phyloP scores from a whole-genome alignment of 2,888 invertebrate genomes.

The Nomada lathburiana region DNA sequence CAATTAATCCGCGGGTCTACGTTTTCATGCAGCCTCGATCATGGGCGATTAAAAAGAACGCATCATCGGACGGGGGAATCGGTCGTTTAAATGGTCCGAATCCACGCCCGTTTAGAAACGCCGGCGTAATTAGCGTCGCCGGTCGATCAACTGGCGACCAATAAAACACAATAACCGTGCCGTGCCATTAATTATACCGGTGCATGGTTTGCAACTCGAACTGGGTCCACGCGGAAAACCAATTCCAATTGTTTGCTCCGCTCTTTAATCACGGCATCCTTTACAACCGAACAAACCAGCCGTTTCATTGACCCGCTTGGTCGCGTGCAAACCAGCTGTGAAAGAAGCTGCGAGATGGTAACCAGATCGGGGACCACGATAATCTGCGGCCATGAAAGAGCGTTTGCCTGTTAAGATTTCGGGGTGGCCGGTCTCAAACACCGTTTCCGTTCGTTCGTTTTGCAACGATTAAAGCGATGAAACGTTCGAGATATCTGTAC shows the following conservation, averaged over 20 bases:
- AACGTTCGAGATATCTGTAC: background rate
- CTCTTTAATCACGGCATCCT: conserved; percentile 55
- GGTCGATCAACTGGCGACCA: conserved; percentile 50
- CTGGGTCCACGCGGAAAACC: conserved; percentile 50
- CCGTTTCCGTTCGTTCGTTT: background rate
- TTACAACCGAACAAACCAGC: conserved; percentile 44
- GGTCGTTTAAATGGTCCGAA: conserved; percentile 22
- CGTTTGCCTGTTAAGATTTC: background rate
- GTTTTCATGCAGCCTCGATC: background rate
- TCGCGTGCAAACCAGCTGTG: background rate
- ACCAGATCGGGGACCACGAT: conserved; percentile 22
- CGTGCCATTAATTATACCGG: conserved; percentile 52
- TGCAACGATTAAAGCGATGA: background rate
- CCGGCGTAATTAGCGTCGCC: conserved; percentile 44
- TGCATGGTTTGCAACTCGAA: conserved; percentile 25
- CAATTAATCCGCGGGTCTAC: conserved; percentile 11
- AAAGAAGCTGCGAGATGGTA: conserved; percentile 12
- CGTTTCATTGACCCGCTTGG: conserved; percentile 3
- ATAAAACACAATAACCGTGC: conserved; percentile 56
- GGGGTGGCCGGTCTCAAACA: background rate
- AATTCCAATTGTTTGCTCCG: conserved; percentile 50
- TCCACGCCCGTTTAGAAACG: conserved; percentile 18
- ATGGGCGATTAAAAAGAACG: background rate
- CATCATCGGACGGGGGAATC: background rate
- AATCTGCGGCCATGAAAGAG: background rate